Evolutionary conservation across 2,888 invertebrate species (phyloP).

Genomic region (Drosophila colorata): DNA sequence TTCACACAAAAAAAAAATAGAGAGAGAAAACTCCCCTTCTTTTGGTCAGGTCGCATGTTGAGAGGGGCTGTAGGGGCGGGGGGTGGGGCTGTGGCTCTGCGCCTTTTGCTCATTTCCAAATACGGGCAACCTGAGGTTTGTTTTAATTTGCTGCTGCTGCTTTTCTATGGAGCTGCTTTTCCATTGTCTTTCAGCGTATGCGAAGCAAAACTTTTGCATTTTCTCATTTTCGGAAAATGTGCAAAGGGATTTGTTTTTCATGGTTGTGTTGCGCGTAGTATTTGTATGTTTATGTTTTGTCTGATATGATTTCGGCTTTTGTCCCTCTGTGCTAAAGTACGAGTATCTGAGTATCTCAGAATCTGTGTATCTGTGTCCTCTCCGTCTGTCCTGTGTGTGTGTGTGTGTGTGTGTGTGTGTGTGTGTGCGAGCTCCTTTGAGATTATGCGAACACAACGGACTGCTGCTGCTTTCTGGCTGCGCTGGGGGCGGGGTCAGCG

Average conservation of each 20-base stretch:
- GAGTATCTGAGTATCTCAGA: conserved; percentile 23
- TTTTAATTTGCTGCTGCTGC: conserved; percentile 75
- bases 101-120: conserved; percentile 74
- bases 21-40: conserved; percentile 1
- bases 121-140: conserved; percentile 82
- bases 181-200: conserved; percentile 58
- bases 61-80: background rate
- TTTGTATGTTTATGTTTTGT: conserved; percentile 75
- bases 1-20: conserved; percentile 39
- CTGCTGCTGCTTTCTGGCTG: conserved; percentile 5
- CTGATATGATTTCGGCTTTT: conserved; percentile 77
- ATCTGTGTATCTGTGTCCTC: conserved; percentile 22
- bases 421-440: conserved; percentile 59
- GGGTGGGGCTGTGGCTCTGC: conserved; percentile 10
- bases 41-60: background rate
- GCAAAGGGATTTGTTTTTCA: conserved; percentile 81
- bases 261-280: conserved; percentile 68
- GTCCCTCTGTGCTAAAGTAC: conserved; percentile 45
- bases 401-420: conserved; percentile 15
- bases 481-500: conserved; percentile 9
- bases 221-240: conserved; percentile 81
- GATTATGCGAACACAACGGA: conserved; percentile 60
- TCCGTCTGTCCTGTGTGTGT: background rate
- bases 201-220: conserved; percentile 78
- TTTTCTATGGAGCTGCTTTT: conserved; percentile 62